phyloP scores from a whole-genome alignment of 2,888 invertebrate species.

The Eustalomyia histrio region DNA sequence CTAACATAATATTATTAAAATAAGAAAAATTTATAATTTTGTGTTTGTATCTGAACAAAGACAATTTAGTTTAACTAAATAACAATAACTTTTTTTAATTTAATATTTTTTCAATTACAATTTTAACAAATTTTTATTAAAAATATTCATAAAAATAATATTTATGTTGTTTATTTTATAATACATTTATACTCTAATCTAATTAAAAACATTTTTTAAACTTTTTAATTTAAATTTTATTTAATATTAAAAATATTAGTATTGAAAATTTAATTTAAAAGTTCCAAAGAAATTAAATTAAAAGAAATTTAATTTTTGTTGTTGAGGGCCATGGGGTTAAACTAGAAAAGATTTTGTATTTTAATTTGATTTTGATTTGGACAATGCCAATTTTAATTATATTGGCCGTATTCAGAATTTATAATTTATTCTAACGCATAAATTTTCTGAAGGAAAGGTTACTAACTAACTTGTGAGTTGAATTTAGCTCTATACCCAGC shows the following conservation, averaged over 20 bases:
- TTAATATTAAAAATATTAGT: conserved; percentile 27
- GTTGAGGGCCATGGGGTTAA: too few relatives aligned
- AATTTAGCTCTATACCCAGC: too few relatives aligned
- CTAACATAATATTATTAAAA: neutral
- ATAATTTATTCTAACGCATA: too few relatives aligned
- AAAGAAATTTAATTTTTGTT: too few relatives aligned
- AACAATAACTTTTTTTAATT: conserved; percentile 41
- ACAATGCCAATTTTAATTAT: too few relatives aligned
- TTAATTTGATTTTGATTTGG: too few relatives aligned
- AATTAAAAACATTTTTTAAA: conserved; percentile 27
- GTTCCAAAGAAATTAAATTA: too few relatives aligned
- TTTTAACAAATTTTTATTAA: conserved; percentile 31
- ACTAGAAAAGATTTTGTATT: too few relatives aligned
- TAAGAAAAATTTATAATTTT: conserved; percentile 29
- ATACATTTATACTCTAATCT: conserved; percentile 48
- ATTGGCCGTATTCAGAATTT: too few relatives aligned
- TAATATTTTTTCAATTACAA: conserved; percentile 2
- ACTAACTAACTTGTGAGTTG: too few relatives aligned
- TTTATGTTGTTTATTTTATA: conserved; percentile 17
- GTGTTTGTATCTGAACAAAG: conserved; percentile 39
- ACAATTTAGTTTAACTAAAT: conserved; percentile 60
- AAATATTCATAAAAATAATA: conserved; percentile 32
- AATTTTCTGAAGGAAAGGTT: too few relatives aligned
- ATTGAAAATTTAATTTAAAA: conserved; percentile 27
- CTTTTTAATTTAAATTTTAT: conserved; percentile 17